phyloP scores from a whole-genome alignment of 2,113 vertebrate species.

The Lophura nycthemera region DNA sequence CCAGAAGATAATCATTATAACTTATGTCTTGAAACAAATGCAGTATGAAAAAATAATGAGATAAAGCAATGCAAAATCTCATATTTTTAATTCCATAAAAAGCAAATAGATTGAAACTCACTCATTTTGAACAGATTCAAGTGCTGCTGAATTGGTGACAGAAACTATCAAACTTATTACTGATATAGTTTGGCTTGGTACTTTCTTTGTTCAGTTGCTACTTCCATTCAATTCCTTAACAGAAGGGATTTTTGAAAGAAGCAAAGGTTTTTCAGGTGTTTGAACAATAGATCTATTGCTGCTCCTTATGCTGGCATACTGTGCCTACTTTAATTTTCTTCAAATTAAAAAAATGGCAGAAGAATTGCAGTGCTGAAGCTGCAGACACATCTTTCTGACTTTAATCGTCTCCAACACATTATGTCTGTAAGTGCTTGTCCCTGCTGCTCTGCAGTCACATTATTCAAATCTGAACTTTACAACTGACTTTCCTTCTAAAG shows the following conservation, averaged over 20 bases:
- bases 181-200: neutral
- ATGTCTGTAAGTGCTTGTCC: constrained; percentile 13
- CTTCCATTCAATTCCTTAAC: neutral
- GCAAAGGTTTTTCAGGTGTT: neutral
- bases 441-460: neutral
- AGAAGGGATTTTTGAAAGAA: neutral
- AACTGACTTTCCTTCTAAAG: neutral
- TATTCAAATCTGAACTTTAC: constrained; percentile 34
- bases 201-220: neutral
- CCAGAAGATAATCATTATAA: neutral
- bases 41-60: neutral
- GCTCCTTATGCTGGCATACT: neutral
- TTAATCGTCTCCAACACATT: neutral
- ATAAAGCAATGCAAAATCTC: neutral
- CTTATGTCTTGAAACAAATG: neutral
- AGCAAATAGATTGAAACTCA: neutral
- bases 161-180: neutral
- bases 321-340: constrained; percentile 16
- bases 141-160: neutral
- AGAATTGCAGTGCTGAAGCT: neutral
- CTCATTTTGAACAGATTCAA: neutral
- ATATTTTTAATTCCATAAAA: neutral
- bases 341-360: neutral
- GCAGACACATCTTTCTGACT: neutral
- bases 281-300: neutral